A percentile compares a stretch with the other conserved stretches of the same genome.
Evolutionary conservation across 2,797 vertebrate species (phyloP).

Genomic region (Acipenser oxyrinchus): DNA sequence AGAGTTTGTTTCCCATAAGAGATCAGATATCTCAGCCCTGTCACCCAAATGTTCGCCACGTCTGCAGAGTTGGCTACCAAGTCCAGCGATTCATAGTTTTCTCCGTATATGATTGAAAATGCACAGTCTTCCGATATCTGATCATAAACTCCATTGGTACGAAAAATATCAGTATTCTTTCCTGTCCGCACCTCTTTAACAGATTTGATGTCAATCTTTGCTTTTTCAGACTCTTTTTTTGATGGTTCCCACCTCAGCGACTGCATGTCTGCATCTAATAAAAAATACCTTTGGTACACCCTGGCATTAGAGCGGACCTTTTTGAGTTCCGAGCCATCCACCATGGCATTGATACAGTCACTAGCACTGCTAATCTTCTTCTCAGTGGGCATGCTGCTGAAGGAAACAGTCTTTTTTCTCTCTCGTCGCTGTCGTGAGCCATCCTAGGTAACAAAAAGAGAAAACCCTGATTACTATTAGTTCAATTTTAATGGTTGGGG

Average conservation of each 20-base stretch:
- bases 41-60: constrained; percentile 95
- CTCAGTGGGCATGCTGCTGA: constrained; percentile 98
- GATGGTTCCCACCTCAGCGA: constrained; percentile 94
- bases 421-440: constrained; percentile 86
- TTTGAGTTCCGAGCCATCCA: constrained; percentile 89
- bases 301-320: constrained; percentile 94
- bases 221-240: constrained; percentile 96
- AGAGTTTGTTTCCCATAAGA: constrained; percentile 93
- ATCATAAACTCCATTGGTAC: constrained; percentile 91
- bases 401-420: constrained; percentile 93
- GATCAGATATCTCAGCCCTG: constrained; percentile 90
- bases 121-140: constrained; percentile 97
- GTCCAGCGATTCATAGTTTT: constrained; percentile 93
- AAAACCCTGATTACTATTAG: not conserved
- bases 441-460: constrained; percentile 63
- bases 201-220: constrained; percentile 91
- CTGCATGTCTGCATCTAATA: constrained; percentile 95
- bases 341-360: constrained; percentile 92
- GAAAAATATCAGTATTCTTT: constrained; percentile 95
- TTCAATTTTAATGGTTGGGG: too few species aligned
- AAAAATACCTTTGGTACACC: constrained; percentile 87
- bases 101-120: constrained; percentile 91
- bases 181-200: constrained; percentile 95
- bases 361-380: constrained; percentile 95
- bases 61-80: constrained; percentile 95